These are phyloP conservation scores for Euclidia mi DNA, from an alignment of 2,888 invertebrate genomes.

Conservation along the genomic window DNA sequence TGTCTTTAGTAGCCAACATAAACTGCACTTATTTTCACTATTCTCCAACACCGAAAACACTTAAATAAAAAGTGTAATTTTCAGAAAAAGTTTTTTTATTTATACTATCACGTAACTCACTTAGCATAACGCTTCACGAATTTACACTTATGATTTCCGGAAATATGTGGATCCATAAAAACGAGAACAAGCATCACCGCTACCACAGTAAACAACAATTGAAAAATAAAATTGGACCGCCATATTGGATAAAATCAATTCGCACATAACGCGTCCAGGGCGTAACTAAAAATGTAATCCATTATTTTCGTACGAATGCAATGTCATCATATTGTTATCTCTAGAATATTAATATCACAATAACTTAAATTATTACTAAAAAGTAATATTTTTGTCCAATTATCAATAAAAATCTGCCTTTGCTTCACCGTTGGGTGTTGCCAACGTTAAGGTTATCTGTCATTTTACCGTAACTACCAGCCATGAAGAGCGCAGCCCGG, in stretches of 20 bases:
- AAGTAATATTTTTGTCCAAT: constrained; percentile 34
- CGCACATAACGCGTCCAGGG: constrained; percentile 48
- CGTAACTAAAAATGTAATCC: constrained; percentile 39
- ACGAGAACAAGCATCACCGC: constrained; percentile 19
- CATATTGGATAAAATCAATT: constrained; percentile 70
- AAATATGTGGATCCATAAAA: constrained; percentile 10
- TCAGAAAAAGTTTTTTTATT: constrained; percentile 35
- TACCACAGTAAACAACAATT: constrained; percentile 67
- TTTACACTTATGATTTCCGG: constrained; percentile 14
- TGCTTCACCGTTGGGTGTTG: constrained; percentile 19
- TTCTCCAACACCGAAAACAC: constrained; percentile 42
- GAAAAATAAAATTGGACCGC: constrained; percentile 68
- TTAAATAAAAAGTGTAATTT: constrained; percentile 36
- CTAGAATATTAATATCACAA: constrained; percentile 35
- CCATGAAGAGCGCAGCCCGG: too few species aligned
- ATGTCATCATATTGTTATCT: constrained; percentile 23
- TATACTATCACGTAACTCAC: constrained; percentile 41
- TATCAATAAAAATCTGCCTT: constrained; percentile 7
- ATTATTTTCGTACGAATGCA: constrained; percentile 18
- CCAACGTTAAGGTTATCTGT: constrained; percentile 1
- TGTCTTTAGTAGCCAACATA: constrained; percentile 53
- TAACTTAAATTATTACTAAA: constrained; percentile 12
- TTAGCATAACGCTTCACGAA: constrained; percentile 33
- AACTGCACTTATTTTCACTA: constrained; percentile 49
- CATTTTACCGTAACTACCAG: too few species aligned